Evolutionary conservation across 2,113 vertebrate species (phyloP), one percentile per base, ranked within the genome.

Genomic region (Ranitomeya variabilis): DNA sequence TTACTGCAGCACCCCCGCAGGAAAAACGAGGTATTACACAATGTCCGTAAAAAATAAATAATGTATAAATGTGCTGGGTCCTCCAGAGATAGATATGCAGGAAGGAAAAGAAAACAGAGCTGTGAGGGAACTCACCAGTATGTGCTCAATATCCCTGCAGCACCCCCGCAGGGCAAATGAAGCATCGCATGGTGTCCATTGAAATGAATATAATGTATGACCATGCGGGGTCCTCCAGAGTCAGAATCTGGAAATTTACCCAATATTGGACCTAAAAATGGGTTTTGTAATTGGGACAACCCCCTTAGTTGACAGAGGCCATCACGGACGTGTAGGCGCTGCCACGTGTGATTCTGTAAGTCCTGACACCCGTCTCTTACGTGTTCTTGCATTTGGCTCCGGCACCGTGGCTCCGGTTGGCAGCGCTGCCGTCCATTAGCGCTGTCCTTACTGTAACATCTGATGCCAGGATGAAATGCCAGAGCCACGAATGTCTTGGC

Each of bases 391-490:
- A 80, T n/a, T 37, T n/a, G n/a, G n/a, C n/a, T n/a, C n/a, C n/a
- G n/a, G n/a, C n/a, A n/a, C n/a, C 4, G 13, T 80, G 90, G 87
- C 62, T 45, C 67, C 51, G 71, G 85, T 76, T 0, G 0, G 64
- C 82, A 51, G 18, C 64, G 79, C 69, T 89, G 52, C 59, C n/a
- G 60, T 78, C 60, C 55, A 78, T 89, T 90, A 89, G 81, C 89
- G 89, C 86, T 82, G 81, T 88, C 90, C 64, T 84, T 87, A 19
- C 83, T 83, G 64, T 90, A 83, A 90, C 54, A 87, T 84, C 78
- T 86, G 86, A 2, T 51, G 51, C 87, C 86, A 59, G 0, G 0
- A 37, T 66, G 76, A 92, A 91, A 90, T 90, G 87, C 90, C 73
- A 90, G 12, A 90, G 89, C 85, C 0, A 0, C 80, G 88, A 73